Evolutionary conservation across 2,113 vertebrate genomes (phyloP).

Genomic region (Ariopsis seemanni): DNA sequence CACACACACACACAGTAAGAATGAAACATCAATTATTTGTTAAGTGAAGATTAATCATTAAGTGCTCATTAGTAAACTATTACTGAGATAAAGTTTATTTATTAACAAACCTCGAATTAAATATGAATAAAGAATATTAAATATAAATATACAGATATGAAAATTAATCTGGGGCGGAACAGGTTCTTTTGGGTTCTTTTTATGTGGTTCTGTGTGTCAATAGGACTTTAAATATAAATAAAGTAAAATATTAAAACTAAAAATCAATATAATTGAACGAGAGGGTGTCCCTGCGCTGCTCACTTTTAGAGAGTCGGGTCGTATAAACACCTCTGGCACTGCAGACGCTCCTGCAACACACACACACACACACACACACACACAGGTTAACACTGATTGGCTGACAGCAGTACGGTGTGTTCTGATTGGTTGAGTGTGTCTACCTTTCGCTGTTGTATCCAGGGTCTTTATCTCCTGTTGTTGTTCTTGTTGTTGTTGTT

Average conservation of each 20-base stretch:
- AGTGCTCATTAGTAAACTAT: too few species aligned
- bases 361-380: neutral
- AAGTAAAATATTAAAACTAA: neutral
- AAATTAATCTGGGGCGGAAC: too few species aligned
- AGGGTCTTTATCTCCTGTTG: conserved; percentile 49
- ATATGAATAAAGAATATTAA: too few species aligned
- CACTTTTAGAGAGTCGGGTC: conserved; percentile 73
- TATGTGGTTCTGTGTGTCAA: neutral
- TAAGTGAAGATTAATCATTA: too few species aligned
- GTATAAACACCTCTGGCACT: conserved; percentile 47
- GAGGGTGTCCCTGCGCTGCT: conserved; percentile 22
- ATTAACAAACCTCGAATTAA: too few species aligned
- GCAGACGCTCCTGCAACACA: conserved; percentile 39
- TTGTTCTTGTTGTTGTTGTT: conserved; percentile 64
- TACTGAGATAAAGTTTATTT: too few species aligned
- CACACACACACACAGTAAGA: neutral
- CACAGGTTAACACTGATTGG: neutral
- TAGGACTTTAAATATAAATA: neutral
- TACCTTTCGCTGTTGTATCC: conserved; percentile 48
- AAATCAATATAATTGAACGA: neutral
- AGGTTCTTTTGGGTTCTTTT: neutral
- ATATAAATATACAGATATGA: too few species aligned
- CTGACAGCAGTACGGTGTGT: neutral
- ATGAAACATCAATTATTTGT: too few species aligned
- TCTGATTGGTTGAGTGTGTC: neutral